Evolutionary conservation across 2,888 invertebrate genomes (phyloP).

Genomic region (Lithophane socia): DNA sequence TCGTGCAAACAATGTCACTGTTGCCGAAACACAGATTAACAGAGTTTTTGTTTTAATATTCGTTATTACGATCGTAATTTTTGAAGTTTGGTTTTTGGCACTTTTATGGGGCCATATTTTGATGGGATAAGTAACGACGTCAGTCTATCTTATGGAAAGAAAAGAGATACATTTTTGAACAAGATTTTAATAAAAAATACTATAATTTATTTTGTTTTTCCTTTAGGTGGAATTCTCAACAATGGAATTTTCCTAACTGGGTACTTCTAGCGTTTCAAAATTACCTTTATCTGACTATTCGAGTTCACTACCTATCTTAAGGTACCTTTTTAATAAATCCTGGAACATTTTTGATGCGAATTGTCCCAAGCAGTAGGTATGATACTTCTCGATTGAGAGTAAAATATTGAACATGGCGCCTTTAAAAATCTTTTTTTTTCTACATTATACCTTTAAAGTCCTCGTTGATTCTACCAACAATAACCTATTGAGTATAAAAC

Average conservation of each 20-base stretch:
- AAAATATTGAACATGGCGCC: not conserved
- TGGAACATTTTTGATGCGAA: not conserved
- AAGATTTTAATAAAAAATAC: not conserved
- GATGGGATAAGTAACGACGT: not conserved
- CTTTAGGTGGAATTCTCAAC: not conserved
- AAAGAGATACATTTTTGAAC: not conserved
- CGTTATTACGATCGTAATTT: conserved; percentile 23
- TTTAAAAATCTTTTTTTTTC: not conserved
- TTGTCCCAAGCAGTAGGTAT: not conserved
- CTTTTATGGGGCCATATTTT: not conserved
- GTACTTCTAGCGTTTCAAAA: not conserved
- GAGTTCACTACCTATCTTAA: not conserved
- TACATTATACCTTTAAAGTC: not conserved
- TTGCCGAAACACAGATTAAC: conserved; percentile 45
- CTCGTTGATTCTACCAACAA: not conserved
- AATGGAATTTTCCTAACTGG: not conserved
- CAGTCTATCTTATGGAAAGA: not conserved
- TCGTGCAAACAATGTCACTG: conserved; percentile 42
- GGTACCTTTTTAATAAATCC: not conserved
- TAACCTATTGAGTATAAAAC: not conserved
- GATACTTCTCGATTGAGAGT: not conserved
- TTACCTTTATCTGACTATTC: not conserved
- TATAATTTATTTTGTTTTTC: not conserved
- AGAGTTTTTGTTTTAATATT: conserved; percentile 41
- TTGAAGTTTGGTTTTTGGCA: not conserved